A percentile compares a stretch with the other conserved stretches of the same genome.
These are phyloP conservation scores for Agriotes lineatus DNA, from an alignment of 2,888 invertebrate genomes.

Conservation along the genomic window DNA sequence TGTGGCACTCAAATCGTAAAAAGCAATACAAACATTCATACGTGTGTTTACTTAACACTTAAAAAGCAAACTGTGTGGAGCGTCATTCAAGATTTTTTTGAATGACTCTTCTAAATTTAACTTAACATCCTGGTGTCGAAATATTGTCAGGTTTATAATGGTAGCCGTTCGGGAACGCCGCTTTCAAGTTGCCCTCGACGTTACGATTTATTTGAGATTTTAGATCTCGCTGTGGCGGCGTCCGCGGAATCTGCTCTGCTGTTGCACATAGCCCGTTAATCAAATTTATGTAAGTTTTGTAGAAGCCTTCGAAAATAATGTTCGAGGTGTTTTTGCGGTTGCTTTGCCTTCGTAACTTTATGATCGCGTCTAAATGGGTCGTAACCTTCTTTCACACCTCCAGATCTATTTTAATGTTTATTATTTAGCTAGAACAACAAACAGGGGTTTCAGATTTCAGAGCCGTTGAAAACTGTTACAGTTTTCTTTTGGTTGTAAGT, in stretches of 20 bases:
- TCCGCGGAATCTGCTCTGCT: background rate
- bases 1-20: constrained; percentile 12
- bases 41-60: constrained; percentile 41
- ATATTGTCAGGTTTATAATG: constrained; percentile 35
- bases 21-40: constrained; percentile 36
- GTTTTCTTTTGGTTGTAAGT: too few species aligned
- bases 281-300: background rate
- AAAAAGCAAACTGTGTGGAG: constrained; percentile 32
- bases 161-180: constrained; percentile 5
- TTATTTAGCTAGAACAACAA: background rate
- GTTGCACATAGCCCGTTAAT: background rate
- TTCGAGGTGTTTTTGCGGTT: background rate
- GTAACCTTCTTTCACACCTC: background rate
- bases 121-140: constrained; percentile 43
- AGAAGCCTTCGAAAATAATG: background rate
- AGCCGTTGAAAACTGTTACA: too few species aligned
- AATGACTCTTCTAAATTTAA: constrained; percentile 45
- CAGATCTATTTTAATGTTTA: constrained; percentile 3
- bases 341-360: background rate
- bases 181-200: constrained; percentile 20
- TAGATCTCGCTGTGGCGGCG: background rate
- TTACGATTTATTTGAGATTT: constrained; percentile 14
- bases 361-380: background rate
- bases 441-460: too few species aligned
- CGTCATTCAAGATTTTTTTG: constrained; percentile 44